Percentiles rank a stretch among this genome's conserved stretches.
These are phyloP conservation scores for Corythucha ciliata DNA, from an alignment of 2,888 invertebrate species.

Conservation along the genomic window DNA sequence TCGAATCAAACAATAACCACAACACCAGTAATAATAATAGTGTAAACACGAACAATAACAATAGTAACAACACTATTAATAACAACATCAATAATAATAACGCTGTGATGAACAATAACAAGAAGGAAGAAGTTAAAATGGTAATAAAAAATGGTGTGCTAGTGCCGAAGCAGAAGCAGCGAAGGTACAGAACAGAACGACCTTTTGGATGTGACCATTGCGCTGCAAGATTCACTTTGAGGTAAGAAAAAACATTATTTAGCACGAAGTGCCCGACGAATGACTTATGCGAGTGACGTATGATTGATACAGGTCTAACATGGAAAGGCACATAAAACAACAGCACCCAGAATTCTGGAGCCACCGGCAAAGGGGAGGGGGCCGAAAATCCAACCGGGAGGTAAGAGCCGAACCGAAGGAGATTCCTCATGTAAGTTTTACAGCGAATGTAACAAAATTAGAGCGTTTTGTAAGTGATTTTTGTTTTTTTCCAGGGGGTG, in stretches of 20 bases:
- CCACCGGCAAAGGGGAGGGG: constrained; percentile 42
- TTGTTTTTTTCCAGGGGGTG: constrained; percentile 21
- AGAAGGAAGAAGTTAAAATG: constrained; percentile 59
- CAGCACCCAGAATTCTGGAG: constrained; percentile 88
- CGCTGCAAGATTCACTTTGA: constrained; percentile 74
- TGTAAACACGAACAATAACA: no score
- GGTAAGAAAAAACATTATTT: constrained; percentile 6
- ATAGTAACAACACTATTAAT: no score
- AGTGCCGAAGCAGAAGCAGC: constrained; percentile 85
- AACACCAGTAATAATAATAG: no score
- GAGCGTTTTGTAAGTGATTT: neutral
- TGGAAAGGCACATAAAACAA: constrained; percentile 89
- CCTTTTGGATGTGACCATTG: constrained; percentile 88
- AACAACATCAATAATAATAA: no score
- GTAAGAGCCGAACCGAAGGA: constrained; percentile 23
- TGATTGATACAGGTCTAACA: constrained; percentile 59
- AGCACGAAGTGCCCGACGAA: neutral
- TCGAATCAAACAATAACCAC: constrained; percentile 41
- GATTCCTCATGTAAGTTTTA: constrained; percentile 16
- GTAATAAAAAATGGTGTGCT: constrained; percentile 82
- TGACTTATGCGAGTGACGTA: neutral
- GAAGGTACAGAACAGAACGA: constrained; percentile 77
- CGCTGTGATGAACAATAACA: no score
- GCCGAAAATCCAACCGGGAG: constrained; percentile 17
- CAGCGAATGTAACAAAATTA: neutral